Evolutionary conservation across 2,797 vertebrate species (phyloP).

Genomic region (Peromyscus attwateri): DNA sequence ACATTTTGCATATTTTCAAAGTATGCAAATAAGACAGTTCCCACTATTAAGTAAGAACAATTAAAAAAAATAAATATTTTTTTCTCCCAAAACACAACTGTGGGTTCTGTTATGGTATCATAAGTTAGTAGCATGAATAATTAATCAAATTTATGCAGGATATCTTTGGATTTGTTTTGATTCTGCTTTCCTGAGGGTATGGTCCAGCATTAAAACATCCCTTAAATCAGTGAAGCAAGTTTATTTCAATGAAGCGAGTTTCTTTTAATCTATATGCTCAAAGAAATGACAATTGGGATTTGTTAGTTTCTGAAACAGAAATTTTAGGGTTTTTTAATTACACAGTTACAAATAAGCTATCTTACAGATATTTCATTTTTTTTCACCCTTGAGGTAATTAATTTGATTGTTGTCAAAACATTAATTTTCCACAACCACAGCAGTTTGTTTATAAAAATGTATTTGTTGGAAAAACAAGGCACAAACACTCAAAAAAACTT

Average conservation of each 20-base stretch:
- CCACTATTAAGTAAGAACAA: neutral
- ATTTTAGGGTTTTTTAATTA: conserved; percentile 26
- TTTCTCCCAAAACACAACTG: conserved; percentile 1
- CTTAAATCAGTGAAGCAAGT: conserved; percentile 42
- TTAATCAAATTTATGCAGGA: conserved; percentile 49
- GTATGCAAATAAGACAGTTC: conserved; percentile 38
- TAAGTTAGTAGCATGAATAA: conserved; percentile 63
- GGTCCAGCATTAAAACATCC: conserved; percentile 51
- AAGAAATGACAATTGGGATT: conserved; percentile 8
- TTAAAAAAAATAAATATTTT: conserved; percentile 59
- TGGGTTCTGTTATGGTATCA: neutral
- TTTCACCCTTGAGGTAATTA: neutral
- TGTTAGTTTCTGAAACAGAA: conserved; percentile 40
- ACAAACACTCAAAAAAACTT: neutral
- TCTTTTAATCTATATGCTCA: conserved; percentile 30
- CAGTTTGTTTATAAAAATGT: neutral
- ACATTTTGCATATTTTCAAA: conserved; percentile 18
- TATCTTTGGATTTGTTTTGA: conserved; percentile 59
- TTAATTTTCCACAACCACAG: neutral
- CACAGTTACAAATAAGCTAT: conserved; percentile 16
- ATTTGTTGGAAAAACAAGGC: neutral
- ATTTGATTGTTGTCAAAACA: conserved; percentile 30
- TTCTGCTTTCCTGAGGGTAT: conserved; percentile 59
- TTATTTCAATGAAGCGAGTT: neutral
- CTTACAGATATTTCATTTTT: neutral